Percentiles rank a stretch among this genome's conserved stretches.
These are phyloP conservation scores for Mus musculus DNA, from an alignment of 2,113 vertebrate genomes.

Conservation along the genomic window DNA sequence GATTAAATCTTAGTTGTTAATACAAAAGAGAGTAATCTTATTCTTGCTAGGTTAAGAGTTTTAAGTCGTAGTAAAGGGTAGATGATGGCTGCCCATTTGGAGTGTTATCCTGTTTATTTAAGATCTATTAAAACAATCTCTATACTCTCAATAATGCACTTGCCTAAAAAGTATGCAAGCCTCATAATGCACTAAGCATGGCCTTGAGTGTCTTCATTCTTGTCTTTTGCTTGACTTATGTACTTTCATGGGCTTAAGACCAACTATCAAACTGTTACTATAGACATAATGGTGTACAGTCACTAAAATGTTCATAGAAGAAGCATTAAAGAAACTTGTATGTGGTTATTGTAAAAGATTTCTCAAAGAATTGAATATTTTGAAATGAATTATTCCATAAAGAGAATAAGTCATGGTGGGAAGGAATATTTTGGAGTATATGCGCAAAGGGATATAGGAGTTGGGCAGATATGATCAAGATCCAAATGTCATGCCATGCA, in stretches of 20 bases:
- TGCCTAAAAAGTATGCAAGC: neutral
- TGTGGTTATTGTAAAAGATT: neutral
- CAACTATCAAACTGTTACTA: neutral
- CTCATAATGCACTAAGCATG: neutral
- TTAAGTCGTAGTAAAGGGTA: neutral
- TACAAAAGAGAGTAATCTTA: neutral
- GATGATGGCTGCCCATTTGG: neutral
- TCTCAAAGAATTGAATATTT: neutral
- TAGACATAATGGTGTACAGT: too few relatives aligned
- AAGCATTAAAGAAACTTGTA: neutral
- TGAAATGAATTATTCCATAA: neutral
- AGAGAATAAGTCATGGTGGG: neutral
- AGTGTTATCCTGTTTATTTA: neutral
- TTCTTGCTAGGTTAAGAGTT: neutral
- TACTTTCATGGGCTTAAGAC: neutral
- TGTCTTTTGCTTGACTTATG: neutral
- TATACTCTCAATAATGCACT: neutral
- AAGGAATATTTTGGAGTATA: neutral
- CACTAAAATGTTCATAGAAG: neutral
- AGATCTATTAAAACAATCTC: neutral
- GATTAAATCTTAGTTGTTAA: neutral
- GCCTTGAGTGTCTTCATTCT: neutral
- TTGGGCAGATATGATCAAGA: neutral
- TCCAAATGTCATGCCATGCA: neutral
- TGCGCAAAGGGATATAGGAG: too few relatives aligned